Evolutionary conservation across 2,888 invertebrate species (phyloP), one percentile per base, ranked within the genome.

Genomic region (Tiphia femorata): DNA sequence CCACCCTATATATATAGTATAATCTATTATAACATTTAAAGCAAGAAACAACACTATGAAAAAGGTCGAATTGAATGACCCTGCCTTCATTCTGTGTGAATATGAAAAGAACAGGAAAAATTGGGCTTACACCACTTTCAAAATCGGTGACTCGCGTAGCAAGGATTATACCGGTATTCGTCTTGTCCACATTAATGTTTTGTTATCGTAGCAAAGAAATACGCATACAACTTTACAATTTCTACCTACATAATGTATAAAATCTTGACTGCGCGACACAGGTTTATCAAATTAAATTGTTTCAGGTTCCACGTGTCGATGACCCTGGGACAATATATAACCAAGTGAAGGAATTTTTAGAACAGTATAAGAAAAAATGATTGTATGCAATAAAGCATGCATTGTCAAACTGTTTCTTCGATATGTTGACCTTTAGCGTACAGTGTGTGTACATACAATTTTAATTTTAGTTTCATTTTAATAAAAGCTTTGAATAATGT

Each of bases 261-360:
- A 3, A 21, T 21, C 2, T 12, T 2, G 12, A 20, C 17, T 4
- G 4, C 12, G 6, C 21, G 20, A 8, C 4, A 21, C 2, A 35
- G 21, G 4, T 10, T 23, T 29, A 19, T 14, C 29, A 35, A 47
- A 20, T 35, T 6, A 16, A 48, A 49, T 63, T 64, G 63, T 85
- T 86, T 52, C 84, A 96, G 94, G 87, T 95, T 64, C 94, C 95
- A 5, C 89, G 91, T 80, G 92, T 96, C 3, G 95, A 95, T 84
- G 92, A 95, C 70, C 96, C 96, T 2, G 84, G 86, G 58, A 90
- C 89, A 69, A 78, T 95, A 71, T 84, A 90, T 75, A 89, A 91
- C 62, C 91, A 90, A 82, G 81, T 92, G 37, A 90, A 90, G 81
- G 88, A 89, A 49, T 90, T 87, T 79, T 82, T 92, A 17, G 92